Conservation (phyloP, 2,113 vertebrate species). For the Ammodytes marinus region DNA sequence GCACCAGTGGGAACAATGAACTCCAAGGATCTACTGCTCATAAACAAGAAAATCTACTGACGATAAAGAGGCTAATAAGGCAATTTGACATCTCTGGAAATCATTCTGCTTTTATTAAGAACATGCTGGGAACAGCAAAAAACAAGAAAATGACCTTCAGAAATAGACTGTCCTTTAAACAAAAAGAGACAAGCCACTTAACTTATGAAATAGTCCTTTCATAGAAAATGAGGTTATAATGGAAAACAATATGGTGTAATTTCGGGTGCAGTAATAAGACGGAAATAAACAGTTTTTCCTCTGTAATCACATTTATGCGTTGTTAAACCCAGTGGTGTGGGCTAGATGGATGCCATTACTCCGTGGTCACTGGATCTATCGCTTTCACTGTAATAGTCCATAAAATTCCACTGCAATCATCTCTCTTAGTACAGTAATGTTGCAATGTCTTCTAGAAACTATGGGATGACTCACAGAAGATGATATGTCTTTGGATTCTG, state of each 20-base stretch:
- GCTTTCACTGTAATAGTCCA: conserved; percentile 74
- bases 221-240: conserved; percentile 54
- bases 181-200: conserved; percentile 46
- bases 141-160: conserved; percentile 18
- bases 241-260: conserved; percentile 46
- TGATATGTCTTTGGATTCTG: conserved; percentile 71
- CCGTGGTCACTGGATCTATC: conserved; percentile 57
- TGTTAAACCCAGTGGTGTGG: conserved; percentile 52
- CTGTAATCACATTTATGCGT: conserved; percentile 60
- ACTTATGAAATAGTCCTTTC: conserved; percentile 47
- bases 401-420: conserved; percentile 76
- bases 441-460: conserved; percentile 72
- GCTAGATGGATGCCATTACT: conserved; percentile 64
- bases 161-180: conserved; percentile 30
- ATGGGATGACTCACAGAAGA: conserved; percentile 69
- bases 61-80: conserved; percentile 47
- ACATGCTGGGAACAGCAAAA: conserved; percentile 63
- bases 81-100: conserved; percentile 40
- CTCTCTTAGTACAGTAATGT: conserved; percentile 75
- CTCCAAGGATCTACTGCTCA: conserved; percentile 25
- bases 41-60: conserved; percentile 41
- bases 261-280: conserved; percentile 46
- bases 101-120: conserved; percentile 56
- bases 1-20: conserved; percentile 34
- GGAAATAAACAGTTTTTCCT: conserved; percentile 52